Percentiles rank a stretch among this genome's conserved stretches.
These are phyloP conservation scores for Ceyx margarethae DNA, from an alignment of 2,113 vertebrate genomes.

Conservation along the genomic window DNA sequence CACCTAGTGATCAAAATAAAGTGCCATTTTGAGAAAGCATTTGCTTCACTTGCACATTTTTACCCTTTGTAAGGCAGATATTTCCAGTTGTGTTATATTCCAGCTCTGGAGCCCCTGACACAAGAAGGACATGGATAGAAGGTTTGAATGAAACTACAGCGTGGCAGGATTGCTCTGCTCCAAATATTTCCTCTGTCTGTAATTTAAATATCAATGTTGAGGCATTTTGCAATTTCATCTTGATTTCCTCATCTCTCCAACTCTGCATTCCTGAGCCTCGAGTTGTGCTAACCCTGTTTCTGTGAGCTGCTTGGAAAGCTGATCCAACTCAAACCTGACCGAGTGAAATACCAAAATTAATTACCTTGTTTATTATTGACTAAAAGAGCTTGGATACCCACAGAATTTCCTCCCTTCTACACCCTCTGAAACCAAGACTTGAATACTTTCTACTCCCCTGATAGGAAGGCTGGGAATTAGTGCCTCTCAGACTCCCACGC, in stretches of 20 bases:
- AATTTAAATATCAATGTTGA: fast-evolving
- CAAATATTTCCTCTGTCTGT: background rate
- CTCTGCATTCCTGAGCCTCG: background rate
- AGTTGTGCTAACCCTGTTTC: background rate
- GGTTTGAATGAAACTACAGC: background rate
- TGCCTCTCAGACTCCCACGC: background rate
- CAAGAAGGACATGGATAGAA: too few relatives aligned
- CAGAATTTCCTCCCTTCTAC: background rate
- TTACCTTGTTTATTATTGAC: background rate
- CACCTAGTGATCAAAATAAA: background rate
- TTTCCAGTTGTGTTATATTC: background rate
- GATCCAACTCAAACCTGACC: background rate
- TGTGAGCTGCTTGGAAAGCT: background rate
- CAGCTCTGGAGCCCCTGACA: too few relatives aligned
- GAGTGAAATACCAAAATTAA: background rate
- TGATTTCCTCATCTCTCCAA: background rate
- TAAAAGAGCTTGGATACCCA: background rate
- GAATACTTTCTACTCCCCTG: background rate
- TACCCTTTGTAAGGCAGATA: background rate
- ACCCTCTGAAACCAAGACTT: background rate
- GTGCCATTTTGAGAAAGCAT: background rate
- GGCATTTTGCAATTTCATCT: background rate
- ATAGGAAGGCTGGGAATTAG: background rate
- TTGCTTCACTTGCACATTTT: background rate
- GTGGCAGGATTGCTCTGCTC: background rate